Percentiles rank a stretch among this genome's conserved stretches.
Evolutionary conservation across 2,113 vertebrate genomes (phyloP).

Genomic region (Orthonyx spaldingii): DNA sequence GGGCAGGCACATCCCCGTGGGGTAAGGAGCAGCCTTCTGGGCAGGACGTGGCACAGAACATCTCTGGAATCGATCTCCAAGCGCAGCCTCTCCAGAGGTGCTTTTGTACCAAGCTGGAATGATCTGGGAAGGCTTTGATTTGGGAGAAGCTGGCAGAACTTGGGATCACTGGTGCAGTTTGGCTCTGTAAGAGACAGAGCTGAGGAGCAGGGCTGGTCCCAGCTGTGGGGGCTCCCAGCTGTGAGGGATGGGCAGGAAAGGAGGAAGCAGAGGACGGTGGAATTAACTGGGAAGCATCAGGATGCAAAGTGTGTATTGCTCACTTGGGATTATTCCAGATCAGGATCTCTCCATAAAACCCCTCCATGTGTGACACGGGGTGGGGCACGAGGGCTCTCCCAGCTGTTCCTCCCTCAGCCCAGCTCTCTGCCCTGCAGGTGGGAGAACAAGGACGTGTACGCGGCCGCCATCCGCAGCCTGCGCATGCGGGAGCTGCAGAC

Average conservation of each 20-base stretch:
- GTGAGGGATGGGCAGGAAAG: background rate
- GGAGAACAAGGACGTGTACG: constrained; percentile 95
- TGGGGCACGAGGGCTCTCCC: background rate
- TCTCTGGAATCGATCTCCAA: background rate
- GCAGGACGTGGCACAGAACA: fast-evolving
- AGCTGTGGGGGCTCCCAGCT: background rate
- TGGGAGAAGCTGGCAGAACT: background rate
- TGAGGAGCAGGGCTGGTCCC: background rate
- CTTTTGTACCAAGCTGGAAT: background rate
- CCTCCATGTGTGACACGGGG: fast-evolving
- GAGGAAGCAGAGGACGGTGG: background rate
- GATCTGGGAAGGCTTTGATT: background rate
- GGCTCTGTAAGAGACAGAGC: background rate
- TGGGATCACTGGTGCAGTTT: background rate
- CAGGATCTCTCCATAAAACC: background rate
- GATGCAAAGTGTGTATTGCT: background rate
- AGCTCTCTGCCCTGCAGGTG: constrained; percentile 70
- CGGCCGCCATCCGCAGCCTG: constrained; percentile 82
- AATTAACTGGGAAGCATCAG: background rate
- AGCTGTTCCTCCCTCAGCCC: background rate
- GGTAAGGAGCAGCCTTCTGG: constrained; percentile 67
- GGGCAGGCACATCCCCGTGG: constrained; percentile 85
- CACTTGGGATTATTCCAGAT: fast-evolving
- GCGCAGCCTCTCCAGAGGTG: background rate
- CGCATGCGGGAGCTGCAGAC: constrained; percentile 90